A percentile compares a stretch with the other conserved stretches of the same genome.
phyloP scores from a whole-genome alignment of 2,888 invertebrate genomes.

The Aspidiotus destructor region DNA sequence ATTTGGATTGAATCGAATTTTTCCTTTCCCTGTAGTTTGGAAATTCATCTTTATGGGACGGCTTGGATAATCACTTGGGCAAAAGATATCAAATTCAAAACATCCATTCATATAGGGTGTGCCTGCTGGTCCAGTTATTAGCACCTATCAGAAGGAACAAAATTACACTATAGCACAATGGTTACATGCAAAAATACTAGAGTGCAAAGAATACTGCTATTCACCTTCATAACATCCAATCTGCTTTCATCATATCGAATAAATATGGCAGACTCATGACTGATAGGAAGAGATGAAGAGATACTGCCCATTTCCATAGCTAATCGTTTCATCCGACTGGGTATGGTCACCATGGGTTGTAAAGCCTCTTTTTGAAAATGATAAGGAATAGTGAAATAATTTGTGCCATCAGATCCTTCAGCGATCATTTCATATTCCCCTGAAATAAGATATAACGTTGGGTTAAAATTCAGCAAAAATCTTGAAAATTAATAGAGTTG shows the following conservation, averaged over 20 bases:
- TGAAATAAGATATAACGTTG: slow-evolving; percentile 39
- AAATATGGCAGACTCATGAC: slow-evolving; percentile 87
- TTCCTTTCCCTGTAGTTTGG: slow-evolving; percentile 79
- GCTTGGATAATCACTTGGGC: slow-evolving; percentile 71
- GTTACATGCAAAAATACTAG: too few species aligned
- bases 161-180: too few species aligned
- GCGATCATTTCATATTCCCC: slow-evolving; percentile 87
- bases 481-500: too few species aligned
- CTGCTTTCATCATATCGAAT: slow-evolving; percentile 89
- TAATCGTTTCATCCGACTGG: slow-evolving; percentile 76
- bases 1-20: slow-evolving; percentile 86
- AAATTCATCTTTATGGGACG: slow-evolving; percentile 83
- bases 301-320: slow-evolving; percentile 92
- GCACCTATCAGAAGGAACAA: slow-evolving; percentile 49
- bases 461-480: too few species aligned
- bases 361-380: slow-evolving; percentile 75
- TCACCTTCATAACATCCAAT: slow-evolving; percentile 87
- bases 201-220: neutral
- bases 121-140: slow-evolving; percentile 84
- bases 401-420: slow-evolving; percentile 59
- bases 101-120: slow-evolving; percentile 88
- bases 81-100: slow-evolving; percentile 77
- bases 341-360: slow-evolving; percentile 78
- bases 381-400: slow-evolving; percentile 67
- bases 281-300: slow-evolving; percentile 81